Evolutionary conservation across 2,888 invertebrate species (phyloP).

Genomic region (Ypsolopha sequella): DNA sequence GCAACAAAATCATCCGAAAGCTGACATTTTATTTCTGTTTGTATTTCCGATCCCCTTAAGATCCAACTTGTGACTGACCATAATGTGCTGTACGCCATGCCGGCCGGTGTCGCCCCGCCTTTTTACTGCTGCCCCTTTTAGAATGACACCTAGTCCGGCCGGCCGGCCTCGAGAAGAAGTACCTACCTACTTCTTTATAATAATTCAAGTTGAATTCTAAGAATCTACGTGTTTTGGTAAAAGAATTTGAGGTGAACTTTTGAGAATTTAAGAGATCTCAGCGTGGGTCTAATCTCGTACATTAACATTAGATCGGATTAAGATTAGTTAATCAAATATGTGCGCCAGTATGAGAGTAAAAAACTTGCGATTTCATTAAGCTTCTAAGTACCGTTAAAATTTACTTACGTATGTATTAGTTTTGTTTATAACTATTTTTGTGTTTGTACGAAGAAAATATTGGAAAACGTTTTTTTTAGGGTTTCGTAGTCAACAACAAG

Average conservation of each 20-base stretch:
- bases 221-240: background rate
- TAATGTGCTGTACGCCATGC: slow-evolving; percentile 60
- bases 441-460: too few species aligned
- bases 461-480: too few species aligned
- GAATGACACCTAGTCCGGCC: slow-evolving; percentile 59
- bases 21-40: too few species aligned
- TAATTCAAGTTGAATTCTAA: background rate
- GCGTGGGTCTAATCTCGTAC: background rate
- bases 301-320: background rate
- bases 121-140: slow-evolving; percentile 67
- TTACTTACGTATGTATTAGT: too few species aligned
- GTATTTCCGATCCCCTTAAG: too few species aligned
- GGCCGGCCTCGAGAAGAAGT: background rate
- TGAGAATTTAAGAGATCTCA: background rate
- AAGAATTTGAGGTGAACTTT: background rate
- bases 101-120: slow-evolving; percentile 57
- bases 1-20: too few species aligned
- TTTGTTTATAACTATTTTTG: too few species aligned
- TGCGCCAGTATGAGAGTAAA: background rate
- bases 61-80: slow-evolving; percentile 57
- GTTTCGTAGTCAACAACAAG: too few species aligned
- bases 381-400: too few species aligned
- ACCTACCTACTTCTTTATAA: too few species aligned
- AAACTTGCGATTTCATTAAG: too few species aligned
- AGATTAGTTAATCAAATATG: background rate